Percentiles rank a stretch among this genome's conserved stretches.
These are phyloP conservation scores for Zonotrichia leucophrys DNA, from an alignment of 2,113 vertebrate genomes.

Conservation along the genomic window DNA sequence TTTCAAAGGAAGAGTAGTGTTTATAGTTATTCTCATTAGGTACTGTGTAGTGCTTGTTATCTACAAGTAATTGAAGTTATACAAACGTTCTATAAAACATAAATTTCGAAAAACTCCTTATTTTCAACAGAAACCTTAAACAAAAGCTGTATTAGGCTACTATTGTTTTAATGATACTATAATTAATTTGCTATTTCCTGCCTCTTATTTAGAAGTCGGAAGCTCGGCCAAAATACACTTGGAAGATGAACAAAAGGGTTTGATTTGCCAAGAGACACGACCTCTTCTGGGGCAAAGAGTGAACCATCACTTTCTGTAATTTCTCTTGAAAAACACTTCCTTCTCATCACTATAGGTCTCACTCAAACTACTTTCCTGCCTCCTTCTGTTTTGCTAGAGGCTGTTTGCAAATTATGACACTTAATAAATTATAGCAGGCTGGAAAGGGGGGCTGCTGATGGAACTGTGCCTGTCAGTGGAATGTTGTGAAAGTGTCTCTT, in stretches of 20 bases:
- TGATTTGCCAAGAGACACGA: neutral
- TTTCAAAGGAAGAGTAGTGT: neutral
- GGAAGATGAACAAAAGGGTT: neutral
- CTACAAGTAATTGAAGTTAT: neutral
- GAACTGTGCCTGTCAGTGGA: neutral
- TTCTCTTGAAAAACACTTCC: neutral
- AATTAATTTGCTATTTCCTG: conserved; percentile 8
- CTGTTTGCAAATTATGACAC: neutral
- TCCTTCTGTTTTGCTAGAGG: neutral
- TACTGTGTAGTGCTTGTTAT: neutral
- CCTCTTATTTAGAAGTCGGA: neutral
- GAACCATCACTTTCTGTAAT: neutral
- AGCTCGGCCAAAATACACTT: neutral
- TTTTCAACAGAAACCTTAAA: neutral
- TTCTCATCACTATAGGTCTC: neutral
- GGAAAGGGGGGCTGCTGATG: neutral
- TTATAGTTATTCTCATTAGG: neutral
- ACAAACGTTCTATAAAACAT: neutral
- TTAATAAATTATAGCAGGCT: neutral
- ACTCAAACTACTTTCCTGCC: neutral
- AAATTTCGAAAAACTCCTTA: neutral
- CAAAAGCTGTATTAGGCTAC: neutral
- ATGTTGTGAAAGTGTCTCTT: neutral
- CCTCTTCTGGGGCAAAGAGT: neutral
- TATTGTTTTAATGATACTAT: neutral